Conservation (phyloP, 2,113 vertebrate genomes). For the Psilopogon haemacephalus region DNA sequence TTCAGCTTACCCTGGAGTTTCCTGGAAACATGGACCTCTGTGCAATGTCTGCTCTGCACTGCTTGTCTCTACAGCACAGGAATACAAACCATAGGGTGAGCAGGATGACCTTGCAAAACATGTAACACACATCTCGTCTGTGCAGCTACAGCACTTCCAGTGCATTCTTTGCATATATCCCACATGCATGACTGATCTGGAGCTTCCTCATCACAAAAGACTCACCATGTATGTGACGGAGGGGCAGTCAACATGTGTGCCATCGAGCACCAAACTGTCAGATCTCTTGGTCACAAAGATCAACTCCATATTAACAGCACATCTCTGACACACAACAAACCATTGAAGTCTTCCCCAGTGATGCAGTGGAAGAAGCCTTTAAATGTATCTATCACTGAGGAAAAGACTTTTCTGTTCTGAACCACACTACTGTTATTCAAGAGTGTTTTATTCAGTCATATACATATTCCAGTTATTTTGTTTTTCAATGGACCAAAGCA, state of each 20-base stretch:
- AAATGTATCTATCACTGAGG: not conserved
- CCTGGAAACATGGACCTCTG: not conserved
- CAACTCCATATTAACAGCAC: not conserved
- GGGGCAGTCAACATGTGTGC: not conserved
- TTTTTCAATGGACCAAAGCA: not conserved
- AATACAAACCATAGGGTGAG: not conserved
- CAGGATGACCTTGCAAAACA: not conserved
- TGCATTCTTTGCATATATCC: not conserved
- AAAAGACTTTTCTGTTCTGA: not conserved
- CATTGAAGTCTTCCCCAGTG: not conserved
- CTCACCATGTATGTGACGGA: not conserved
- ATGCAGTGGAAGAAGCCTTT: not conserved
- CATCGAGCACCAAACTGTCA: not conserved
- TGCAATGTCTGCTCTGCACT: not conserved
- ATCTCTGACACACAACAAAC: not conserved
- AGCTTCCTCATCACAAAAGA: not conserved
- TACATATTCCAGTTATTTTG: not conserved
- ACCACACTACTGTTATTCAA: not conserved
- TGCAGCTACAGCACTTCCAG: not conserved
- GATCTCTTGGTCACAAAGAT: not conserved
- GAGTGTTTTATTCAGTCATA: not conserved
- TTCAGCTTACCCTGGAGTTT: not conserved
- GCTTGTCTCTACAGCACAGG: not conserved
- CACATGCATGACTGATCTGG: rapidly evolving
- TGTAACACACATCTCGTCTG: not conserved